These are phyloP conservation scores for Drosophila grimshawi DNA, from an alignment of 1,140 invertebrate genomes.

Conservation along the genomic window DNA sequence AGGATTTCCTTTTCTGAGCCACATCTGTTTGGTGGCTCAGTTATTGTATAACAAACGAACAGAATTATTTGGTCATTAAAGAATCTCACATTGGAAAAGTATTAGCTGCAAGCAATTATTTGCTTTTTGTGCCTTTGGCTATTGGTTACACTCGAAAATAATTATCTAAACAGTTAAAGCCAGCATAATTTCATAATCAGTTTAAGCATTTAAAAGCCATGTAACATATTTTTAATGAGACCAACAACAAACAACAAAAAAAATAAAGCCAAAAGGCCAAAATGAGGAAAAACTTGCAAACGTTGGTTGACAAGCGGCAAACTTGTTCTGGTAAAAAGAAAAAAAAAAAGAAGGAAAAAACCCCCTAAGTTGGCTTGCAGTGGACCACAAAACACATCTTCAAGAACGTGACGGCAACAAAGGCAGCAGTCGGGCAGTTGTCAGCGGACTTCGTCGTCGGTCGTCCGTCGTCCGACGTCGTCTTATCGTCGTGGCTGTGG, in stretches of 20 bases:
- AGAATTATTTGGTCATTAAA: not conserved
- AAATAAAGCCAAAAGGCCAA: conserved; percentile 30
- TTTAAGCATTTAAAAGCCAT: conserved; percentile 66
- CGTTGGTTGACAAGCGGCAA: conserved; percentile 49
- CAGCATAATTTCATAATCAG: conserved; percentile 67
- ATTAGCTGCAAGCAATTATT: not conserved
- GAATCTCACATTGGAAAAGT: not conserved
- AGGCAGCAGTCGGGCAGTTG: conserved; percentile 44
- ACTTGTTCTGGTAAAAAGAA: conserved; percentile 60
- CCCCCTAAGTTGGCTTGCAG: conserved; percentile 7
- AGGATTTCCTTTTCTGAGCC: not conserved
- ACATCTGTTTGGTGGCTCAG: not conserved
- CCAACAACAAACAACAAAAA: conserved; percentile 45
- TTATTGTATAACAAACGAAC: conserved; percentile 14
- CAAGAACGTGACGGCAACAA: conserved; percentile 77
- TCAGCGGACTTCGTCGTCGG: conserved; percentile 29
- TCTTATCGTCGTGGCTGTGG: conserved; percentile 42
- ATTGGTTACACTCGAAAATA: conserved; percentile 58
- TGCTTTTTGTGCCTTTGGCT: conserved; percentile 5
- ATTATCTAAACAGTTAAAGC: conserved; percentile 74
- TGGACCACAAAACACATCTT: conserved; percentile 37
- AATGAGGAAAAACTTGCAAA: conserved; percentile 31
- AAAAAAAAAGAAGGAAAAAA: not conserved
- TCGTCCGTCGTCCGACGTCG: conserved; percentile 35
- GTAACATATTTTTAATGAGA: conserved; percentile 80